These are phyloP conservation scores for Pristiophorus japonicus DNA, from an alignment of 2,113 vertebrate genomes.

Conservation along the genomic window DNA sequence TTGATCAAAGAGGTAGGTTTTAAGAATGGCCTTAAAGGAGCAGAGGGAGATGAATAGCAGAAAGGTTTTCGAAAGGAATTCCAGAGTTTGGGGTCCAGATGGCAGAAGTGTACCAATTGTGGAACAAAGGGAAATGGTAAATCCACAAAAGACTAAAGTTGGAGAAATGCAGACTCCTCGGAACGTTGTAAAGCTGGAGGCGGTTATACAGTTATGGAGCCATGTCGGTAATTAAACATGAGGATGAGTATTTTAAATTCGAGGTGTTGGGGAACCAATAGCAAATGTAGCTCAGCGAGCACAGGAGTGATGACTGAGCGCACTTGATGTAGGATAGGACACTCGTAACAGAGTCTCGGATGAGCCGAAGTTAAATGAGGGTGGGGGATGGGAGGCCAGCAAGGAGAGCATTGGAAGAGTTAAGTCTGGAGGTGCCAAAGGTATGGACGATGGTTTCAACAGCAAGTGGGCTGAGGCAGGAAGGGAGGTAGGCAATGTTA, in stretches of 20 bases:
- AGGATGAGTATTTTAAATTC: too few relatives aligned
- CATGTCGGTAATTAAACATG: too few relatives aligned
- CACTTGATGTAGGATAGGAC: too few relatives aligned
- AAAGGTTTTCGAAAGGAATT: neutral
- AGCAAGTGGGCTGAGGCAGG: neutral
- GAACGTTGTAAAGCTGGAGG: too few relatives aligned
- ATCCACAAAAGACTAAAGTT: neutral
- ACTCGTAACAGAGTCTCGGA: too few relatives aligned
- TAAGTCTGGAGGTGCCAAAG: neutral
- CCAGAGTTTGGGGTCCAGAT: neutral
- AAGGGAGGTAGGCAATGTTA: neutral
- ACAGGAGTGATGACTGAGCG: too few relatives aligned
- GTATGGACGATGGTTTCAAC: neutral
- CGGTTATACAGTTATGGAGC: too few relatives aligned
- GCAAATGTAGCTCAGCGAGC: too few relatives aligned
- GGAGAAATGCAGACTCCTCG: too few relatives aligned
- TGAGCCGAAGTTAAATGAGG: neutral
- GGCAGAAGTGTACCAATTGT: neutral
- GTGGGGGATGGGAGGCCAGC: too few relatives aligned
- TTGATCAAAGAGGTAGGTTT: neutral
- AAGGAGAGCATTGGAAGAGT: neutral
- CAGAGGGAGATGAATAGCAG: too few relatives aligned
- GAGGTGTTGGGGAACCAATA: too few relatives aligned
- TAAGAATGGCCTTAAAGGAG: neutral
- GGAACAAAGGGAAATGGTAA: neutral